These are phyloP conservation scores for Anhinga rufa DNA, from an alignment of 2,113 vertebrate species.

Conservation along the genomic window DNA sequence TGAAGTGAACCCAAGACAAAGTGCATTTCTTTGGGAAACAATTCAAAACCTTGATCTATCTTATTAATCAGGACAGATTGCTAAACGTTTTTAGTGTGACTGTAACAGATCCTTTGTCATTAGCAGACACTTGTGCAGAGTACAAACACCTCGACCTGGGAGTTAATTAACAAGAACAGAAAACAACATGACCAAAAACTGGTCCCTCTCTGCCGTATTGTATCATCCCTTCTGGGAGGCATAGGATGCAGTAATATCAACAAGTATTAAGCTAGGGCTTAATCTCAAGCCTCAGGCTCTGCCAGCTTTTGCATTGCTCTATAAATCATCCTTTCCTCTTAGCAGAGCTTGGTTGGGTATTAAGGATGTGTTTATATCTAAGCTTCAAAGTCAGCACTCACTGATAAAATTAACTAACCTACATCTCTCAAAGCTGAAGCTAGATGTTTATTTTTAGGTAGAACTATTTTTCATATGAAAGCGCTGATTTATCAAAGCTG, in stretches of 20 bases:
- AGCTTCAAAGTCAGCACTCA: neutral
- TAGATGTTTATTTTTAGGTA: constrained; percentile 7
- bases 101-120: neutral
- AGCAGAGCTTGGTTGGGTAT: neutral
- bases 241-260: neutral
- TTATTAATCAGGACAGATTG: neutral
- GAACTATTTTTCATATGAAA: neutral
- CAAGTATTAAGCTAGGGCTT: neutral
- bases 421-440: neutral
- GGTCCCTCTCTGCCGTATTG: neutral
- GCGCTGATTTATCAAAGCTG: neutral
- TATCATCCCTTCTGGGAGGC: neutral
- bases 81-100: neutral
- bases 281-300: constrained; percentile 13
- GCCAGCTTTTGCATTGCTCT: neutral
- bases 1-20: neutral
- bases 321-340: constrained; percentile 31
- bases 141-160: fast-evolving
- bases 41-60: neutral
- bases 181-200: neutral
- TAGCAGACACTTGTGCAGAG: neutral
- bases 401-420: constrained; percentile 23
- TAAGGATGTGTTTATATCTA: neutral
- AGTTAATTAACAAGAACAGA: neutral
- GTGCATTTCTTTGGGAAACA: neutral